Conservation (phyloP, 2,888 invertebrate genomes). For the Cordilura impudica region DNA sequence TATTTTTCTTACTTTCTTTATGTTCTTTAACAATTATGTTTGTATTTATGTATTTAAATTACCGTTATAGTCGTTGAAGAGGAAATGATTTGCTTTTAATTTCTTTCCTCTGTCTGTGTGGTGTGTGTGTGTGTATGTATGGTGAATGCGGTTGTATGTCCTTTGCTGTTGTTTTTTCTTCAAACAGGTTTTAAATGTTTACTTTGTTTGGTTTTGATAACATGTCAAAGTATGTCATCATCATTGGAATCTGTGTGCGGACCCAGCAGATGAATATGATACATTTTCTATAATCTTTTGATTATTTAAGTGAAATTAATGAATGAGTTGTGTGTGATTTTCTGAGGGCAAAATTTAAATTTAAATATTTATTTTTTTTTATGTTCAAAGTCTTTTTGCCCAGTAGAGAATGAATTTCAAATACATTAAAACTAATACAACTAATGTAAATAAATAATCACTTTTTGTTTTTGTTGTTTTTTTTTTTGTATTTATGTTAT, state of each 20-base stretch:
- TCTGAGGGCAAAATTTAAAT: slow-evolving; percentile 8
- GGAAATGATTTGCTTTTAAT: slow-evolving; percentile 66
- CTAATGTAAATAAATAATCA: slow-evolving; percentile 17
- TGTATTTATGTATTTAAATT: slow-evolving; percentile 62
- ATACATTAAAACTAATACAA: not conserved
- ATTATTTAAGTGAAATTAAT: slow-evolving; percentile 66
- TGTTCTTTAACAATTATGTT: slow-evolving; percentile 46
- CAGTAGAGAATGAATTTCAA: not conserved
- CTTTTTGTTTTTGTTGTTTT: too few species aligned
- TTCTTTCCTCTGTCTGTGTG: slow-evolving; percentile 12
- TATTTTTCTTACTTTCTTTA: slow-evolving; percentile 1
- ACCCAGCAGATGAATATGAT: slow-evolving; percentile 3
- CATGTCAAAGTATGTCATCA: slow-evolving; percentile 64
- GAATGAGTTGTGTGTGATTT: slow-evolving; percentile 50
- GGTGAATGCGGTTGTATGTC: too few species aligned
- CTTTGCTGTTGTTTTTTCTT: slow-evolving; percentile 32
- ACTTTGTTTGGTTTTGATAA: slow-evolving; percentile 49
- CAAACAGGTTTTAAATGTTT: slow-evolving; percentile 30
- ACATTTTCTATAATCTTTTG: slow-evolving; percentile 60
- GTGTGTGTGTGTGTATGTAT: not conserved
- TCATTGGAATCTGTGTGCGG: slow-evolving; percentile 1
- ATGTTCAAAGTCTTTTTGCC: not conserved
- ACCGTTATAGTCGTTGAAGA: slow-evolving; percentile 52
- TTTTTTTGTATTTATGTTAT: slow-evolving; percentile 20
- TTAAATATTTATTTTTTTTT: not conserved